phyloP scores from a whole-genome alignment of 2,888 invertebrate species.

The Leptopterna dolabrata region DNA sequence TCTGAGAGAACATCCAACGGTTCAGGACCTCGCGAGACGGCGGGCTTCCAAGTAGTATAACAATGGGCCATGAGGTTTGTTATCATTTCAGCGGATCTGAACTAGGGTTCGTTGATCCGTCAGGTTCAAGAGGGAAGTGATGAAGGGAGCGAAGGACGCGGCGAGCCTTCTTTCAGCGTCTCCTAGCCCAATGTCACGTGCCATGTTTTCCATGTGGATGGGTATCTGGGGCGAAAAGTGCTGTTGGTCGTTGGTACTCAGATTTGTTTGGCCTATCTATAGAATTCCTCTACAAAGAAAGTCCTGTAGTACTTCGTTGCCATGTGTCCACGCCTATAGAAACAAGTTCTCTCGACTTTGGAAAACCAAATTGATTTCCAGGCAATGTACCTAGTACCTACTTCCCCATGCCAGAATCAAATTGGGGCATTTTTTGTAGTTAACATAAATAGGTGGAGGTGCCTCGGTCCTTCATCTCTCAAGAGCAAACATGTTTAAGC shows the following conservation, averaged over 20 bases:
- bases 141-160: not conserved
- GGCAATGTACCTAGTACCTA: too few relatives aligned
- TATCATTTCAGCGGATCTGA: not conserved
- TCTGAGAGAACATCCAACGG: not conserved
- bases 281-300: too few relatives aligned
- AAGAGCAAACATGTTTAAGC: too few relatives aligned
- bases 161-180: not conserved
- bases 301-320: too few relatives aligned
- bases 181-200: not conserved
- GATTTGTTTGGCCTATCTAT: too few relatives aligned
- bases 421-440: too few relatives aligned
- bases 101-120: constrained; percentile 13
- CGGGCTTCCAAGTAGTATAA: constrained; percentile 3
- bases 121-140: not conserved
- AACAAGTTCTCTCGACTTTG: too few relatives aligned
- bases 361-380: too few relatives aligned
- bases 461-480: too few relatives aligned
- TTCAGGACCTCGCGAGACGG: not conserved
- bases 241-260: not conserved
- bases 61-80: constrained; percentile 6
- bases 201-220: not conserved
- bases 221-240: not conserved
- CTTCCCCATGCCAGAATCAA: too few relatives aligned
- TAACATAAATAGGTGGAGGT: too few relatives aligned
- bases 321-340: too few relatives aligned